These are phyloP conservation scores for Gadopsis marmoratus DNA, from an alignment of 2,797 vertebrate genomes.

Conservation along the genomic window DNA sequence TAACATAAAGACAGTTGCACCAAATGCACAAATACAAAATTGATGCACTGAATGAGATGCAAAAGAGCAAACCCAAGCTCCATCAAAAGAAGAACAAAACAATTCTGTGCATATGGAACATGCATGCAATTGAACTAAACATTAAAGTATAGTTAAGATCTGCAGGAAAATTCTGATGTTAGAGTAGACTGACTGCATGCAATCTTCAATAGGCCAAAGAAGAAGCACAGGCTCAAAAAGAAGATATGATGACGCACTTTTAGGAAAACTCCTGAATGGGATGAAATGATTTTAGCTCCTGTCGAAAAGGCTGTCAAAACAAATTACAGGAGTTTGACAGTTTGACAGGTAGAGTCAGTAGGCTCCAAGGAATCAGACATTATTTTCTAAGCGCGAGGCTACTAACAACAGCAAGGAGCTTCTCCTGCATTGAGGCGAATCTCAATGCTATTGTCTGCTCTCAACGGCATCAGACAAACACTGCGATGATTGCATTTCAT, in stretches of 20 bases:
- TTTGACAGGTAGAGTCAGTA: constrained; percentile 17
- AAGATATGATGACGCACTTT: constrained; percentile 37
- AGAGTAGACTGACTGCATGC: constrained; percentile 75
- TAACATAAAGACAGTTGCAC: constrained; percentile 28
- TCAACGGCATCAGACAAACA: constrained; percentile 46
- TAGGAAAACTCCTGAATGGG: constrained; percentile 29
- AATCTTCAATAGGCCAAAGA: constrained; percentile 33
- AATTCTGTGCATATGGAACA: constrained; percentile 55
- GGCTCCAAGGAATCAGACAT: background rate
- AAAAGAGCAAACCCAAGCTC: constrained; percentile 29
- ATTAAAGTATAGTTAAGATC: constrained; percentile 55
- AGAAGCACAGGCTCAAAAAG: constrained; percentile 35
- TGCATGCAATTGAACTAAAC: constrained; percentile 80
- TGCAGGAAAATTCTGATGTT: constrained; percentile 37
- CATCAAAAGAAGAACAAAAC: constrained; percentile 46
- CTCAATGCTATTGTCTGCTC: constrained; percentile 42
- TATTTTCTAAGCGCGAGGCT: background rate
- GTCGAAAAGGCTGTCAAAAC: constrained; percentile 15
- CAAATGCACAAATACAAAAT: constrained; percentile 42
- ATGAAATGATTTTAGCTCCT: constrained; percentile 22
- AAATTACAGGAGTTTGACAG: constrained; percentile 4
- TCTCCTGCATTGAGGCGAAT: constrained; percentile 5
- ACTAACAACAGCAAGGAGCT: constrained; percentile 16
- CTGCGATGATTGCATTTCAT: constrained; percentile 51
- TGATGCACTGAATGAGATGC: constrained; percentile 42